Conservation (phyloP, 2,113 vertebrate genomes). For the Gallinago undulata region DNA sequence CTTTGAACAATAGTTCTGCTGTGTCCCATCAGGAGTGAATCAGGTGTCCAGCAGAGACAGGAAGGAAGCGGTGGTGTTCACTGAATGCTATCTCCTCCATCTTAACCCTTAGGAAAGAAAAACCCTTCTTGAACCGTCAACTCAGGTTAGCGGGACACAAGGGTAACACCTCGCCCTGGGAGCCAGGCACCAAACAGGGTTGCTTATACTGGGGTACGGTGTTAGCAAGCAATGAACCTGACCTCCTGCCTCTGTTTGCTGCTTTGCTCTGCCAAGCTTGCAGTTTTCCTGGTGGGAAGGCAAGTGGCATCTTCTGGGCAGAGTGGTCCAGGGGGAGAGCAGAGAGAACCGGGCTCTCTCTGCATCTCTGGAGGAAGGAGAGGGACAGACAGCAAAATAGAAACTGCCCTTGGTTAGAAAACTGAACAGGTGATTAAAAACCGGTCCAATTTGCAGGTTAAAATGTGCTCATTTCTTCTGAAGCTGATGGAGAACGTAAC, state of each 20-base stretch:
- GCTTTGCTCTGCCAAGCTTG: not conserved
- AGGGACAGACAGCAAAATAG: not conserved
- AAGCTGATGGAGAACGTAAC: not conserved
- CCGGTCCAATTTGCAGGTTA: not conserved
- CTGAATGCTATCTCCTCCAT: not conserved
- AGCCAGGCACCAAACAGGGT: not conserved
- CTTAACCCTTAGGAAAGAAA: not conserved
- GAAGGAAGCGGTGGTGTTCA: not conserved
- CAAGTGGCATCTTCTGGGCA: not conserved
- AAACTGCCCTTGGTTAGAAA: not conserved
- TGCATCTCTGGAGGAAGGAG: not conserved
- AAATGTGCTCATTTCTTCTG: not conserved
- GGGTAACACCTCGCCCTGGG: not conserved
- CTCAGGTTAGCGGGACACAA: not conserved
- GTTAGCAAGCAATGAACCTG: not conserved
- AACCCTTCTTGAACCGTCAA: not conserved
- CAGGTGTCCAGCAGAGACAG: not conserved
- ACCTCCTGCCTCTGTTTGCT: not conserved
- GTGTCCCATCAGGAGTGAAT: not conserved
- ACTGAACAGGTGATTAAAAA: fast-evolving
- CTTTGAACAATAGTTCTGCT: not conserved
- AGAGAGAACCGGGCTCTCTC: fast-evolving
- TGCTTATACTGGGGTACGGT: fast-evolving
- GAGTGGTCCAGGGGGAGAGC: not conserved
- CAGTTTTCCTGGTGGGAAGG: not conserved